Base-by-base conservation (phyloP, 2,888 invertebrate genomes). In the Troides aeacus region DNA sequence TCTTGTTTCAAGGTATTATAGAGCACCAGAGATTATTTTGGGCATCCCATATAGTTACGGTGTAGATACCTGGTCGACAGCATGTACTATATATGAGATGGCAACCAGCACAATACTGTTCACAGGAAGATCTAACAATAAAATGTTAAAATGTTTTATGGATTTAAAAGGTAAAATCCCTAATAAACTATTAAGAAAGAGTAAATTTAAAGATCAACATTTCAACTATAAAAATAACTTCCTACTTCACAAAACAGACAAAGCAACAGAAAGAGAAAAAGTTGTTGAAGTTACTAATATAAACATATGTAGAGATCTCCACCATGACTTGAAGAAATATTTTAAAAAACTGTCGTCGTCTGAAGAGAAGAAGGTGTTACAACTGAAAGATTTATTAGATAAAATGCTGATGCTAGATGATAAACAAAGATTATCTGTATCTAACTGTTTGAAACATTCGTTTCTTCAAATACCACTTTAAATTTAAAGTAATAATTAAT, bases 91-190 rank as follows among this genome's bases (percentile, higher is more conserved):
- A 77, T 99, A 96, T 87, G 99, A 99, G 92, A 87, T 99, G 79
- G 99, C 99, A 85, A 99, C 99, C 5, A 99, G 99, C 42, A 97
- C 97, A 90, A 99, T 99, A 76, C 94, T 99, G 92, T 99, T 99
- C 85, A 96, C 98, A 68, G 99, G 99, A 68, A 97, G 97, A 87
- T 97, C 98, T 7, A 99, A 99, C 91, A 99, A 99, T 88, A 97
- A 97, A 93, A 99, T 99, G 99, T 93, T 99, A 72, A 99, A 99
- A 90, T 97, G 96, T 90, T 98, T 98, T 87, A 99, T 99, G 98
- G 99, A 99, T 82, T 92, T 99, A 59, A 99, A 99, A 87, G 99
- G 99, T 67, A 99, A 98, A 93, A 96, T 99, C 91, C 97, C 99
- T 2, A 98, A 98, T 87, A 98, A 97, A 86, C 93, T 99, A 73